These are phyloP conservation scores for Trypoxylus dichotomus DNA, from an alignment of 1,140 invertebrate genomes.

Conservation along the genomic window DNA sequence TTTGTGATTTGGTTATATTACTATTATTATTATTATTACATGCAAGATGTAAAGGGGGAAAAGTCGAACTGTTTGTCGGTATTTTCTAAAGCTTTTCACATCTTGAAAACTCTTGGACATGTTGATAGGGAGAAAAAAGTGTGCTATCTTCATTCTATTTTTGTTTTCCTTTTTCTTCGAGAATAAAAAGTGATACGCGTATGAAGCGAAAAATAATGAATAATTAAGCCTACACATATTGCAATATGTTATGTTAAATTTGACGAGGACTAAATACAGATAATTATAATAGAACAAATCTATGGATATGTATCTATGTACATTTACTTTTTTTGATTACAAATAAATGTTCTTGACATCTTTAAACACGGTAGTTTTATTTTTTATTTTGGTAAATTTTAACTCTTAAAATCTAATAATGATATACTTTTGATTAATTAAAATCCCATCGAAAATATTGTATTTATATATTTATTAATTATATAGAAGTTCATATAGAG, in stretches of 20 bases:
- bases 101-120: background rate
- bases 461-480: too few relatives aligned
- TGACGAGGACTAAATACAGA: background rate
- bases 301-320: slow-evolving; percentile 26
- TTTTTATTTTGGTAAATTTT: background rate
- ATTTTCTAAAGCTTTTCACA: background rate
- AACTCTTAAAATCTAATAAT: too few relatives aligned
- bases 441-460: too few relatives aligned
- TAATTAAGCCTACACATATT: background rate
- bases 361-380: background rate
- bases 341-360: slow-evolving; percentile 43
- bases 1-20: slow-evolving; percentile 13
- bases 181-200: background rate
- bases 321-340: slow-evolving; percentile 41
- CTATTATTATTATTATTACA: slow-evolving; percentile 17
- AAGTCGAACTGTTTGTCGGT: background rate
- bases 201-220: too few relatives aligned
- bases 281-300: slow-evolving; percentile 12
- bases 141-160: background rate
- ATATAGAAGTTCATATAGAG: too few relatives aligned
- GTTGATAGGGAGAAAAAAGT: background rate
- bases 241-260: background rate
- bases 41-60: background rate
- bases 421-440: too few relatives aligned
- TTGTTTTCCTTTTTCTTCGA: background rate